These are phyloP conservation scores for Hydrotaea diabolus DNA, from an alignment of 2,888 invertebrate species.

Conservation along the genomic window DNA sequence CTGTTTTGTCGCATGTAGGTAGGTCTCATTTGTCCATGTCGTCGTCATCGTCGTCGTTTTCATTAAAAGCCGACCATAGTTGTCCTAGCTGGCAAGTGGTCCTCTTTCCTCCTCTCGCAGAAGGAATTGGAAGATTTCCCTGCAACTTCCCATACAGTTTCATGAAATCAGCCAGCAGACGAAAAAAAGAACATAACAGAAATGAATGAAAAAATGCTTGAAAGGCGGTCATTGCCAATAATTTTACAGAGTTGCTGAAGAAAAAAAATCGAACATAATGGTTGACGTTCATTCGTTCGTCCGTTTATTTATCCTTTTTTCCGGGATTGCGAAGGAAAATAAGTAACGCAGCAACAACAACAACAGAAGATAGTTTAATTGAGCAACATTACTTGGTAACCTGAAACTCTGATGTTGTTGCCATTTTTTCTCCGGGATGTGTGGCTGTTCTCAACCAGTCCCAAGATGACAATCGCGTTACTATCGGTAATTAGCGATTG, in stretches of 20 bases:
- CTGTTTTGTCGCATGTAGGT: constrained; percentile 68
- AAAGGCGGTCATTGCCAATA: constrained; percentile 61
- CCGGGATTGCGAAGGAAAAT: constrained; percentile 22
- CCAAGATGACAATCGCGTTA: constrained; percentile 75
- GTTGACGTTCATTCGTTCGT: neutral
- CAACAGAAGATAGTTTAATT: constrained; percentile 55
- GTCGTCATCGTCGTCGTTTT: constrained; percentile 45
- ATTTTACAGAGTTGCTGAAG: constrained; percentile 47
- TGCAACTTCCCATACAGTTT: constrained; percentile 36
- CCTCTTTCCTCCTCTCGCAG: no score
- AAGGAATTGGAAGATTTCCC: neutral
- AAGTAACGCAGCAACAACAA: neutral
- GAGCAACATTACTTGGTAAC: constrained; percentile 60
- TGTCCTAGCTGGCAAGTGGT: constrained; percentile 31
- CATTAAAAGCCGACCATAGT: constrained; percentile 54
- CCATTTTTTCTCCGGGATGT: neutral
- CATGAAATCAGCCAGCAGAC: neutral
- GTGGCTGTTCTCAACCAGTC: constrained; percentile 42
- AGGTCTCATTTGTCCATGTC: constrained; percentile 71
- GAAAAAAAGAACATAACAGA: neutral
- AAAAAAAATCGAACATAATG: constrained; percentile 36
- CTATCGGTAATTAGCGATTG: constrained; percentile 78
- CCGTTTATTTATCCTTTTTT: constrained; percentile 41
- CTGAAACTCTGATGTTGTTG: constrained; percentile 44
- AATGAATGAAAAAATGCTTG: constrained; percentile 38